These are phyloP conservation scores for Ctenopoma multispine DNA, from an alignment of 2,797 vertebrate genomes.

Conservation along the genomic window DNA sequence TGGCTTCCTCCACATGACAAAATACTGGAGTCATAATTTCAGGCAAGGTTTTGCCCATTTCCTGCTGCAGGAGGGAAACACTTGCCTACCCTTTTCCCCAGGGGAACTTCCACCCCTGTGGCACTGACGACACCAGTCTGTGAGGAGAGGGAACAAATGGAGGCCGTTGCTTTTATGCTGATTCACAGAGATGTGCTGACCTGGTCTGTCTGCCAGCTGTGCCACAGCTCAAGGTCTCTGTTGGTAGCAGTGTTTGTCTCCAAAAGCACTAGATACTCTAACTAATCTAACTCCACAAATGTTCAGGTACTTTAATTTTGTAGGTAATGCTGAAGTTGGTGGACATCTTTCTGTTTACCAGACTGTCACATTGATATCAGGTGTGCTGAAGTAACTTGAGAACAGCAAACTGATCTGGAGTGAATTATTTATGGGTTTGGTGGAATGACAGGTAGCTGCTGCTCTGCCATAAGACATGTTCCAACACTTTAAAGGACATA, in stretches of 20 bases:
- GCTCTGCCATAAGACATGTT: conserved; percentile 3
- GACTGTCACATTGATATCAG: conserved; percentile 7
- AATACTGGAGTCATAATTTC: conserved; percentile 89
- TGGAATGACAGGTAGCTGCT: conserved; percentile 35
- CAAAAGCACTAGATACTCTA: background rate
- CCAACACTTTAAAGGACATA: background rate
- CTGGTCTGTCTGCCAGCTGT: background rate
- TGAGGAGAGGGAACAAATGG: conserved; percentile 43
- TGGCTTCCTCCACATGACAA: conserved; percentile 90
- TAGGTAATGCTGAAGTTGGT: background rate
- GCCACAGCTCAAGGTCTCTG: background rate
- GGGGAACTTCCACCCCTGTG: conserved; percentile 68
- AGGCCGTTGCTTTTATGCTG: conserved; percentile 24
- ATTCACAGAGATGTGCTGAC: conserved; percentile 9
- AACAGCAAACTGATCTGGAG: conserved; percentile 56
- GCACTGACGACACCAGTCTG: conserved; percentile 38
- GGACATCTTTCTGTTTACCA: background rate
- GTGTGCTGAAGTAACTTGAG: conserved; percentile 47
- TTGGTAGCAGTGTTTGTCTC: background rate
- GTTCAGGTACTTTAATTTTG: background rate
- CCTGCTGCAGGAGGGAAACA: conserved; percentile 87
- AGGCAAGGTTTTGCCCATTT: conserved; percentile 92
- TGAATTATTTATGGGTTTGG: conserved; percentile 75
- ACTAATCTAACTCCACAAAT: background rate
- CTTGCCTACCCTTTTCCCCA: conserved; percentile 79